A percentile compares a stretch with the other conserved stretches of the same genome.
Conservation (phyloP, 1,140 invertebrate genomes). For the Temnothorax longispinosus region DNA sequence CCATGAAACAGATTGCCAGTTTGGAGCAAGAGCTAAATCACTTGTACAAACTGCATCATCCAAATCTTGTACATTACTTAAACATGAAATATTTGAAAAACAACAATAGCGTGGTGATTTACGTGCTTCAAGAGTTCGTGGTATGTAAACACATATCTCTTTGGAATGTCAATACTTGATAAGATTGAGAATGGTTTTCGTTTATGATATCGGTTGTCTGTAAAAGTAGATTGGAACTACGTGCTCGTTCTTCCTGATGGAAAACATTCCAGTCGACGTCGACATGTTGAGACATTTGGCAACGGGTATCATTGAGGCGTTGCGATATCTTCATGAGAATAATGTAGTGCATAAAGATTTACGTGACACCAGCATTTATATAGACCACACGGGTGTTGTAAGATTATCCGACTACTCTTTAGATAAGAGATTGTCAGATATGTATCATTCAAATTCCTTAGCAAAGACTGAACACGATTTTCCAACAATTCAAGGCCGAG, state of each 20-base stretch:
- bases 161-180: not conserved
- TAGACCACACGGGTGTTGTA: constrained; percentile 87
- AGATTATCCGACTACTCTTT: constrained; percentile 91
- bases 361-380: constrained; percentile 88
- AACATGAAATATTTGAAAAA: constrained; percentile 89
- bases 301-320: constrained; percentile 88
- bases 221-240: constrained; percentile 82
- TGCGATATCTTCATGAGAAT: constrained; percentile 91
- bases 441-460: constrained; percentile 79
- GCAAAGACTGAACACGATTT: constrained; percentile 82
- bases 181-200: not conserved
- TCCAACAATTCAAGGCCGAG: constrained; percentile 87
- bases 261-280: constrained; percentile 87
- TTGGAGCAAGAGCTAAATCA: constrained; percentile 91
- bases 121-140: constrained; percentile 90
- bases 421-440: constrained; percentile 88
- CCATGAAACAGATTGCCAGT: constrained; percentile 87
- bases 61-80: constrained; percentile 91
- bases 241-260: constrained; percentile 86
- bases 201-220: constrained; percentile 25
- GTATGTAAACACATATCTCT: constrained; percentile 80
- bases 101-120: constrained; percentile 87
- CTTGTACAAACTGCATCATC: constrained; percentile 89
- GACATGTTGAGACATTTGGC: constrained; percentile 89
- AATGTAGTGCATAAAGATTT: constrained; percentile 93